phyloP scores from a whole-genome alignment of 1,140 invertebrate species.

The Drosophila ananassae region DNA sequence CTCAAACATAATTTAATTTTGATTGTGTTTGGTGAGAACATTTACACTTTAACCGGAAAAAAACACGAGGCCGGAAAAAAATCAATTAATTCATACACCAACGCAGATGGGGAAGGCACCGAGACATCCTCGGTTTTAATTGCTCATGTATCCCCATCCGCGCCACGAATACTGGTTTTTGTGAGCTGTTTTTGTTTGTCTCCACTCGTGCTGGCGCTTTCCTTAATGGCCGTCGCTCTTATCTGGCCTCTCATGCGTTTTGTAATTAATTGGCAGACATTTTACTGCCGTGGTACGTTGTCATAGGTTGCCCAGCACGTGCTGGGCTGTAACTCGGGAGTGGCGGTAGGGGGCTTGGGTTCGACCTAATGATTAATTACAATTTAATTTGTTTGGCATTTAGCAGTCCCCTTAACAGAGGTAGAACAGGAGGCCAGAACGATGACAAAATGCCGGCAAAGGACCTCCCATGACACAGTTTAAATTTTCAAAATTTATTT shows the following conservation, averaged over 20 bases:
- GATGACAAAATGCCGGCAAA: constrained; percentile 26
- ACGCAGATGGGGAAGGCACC: constrained; percentile 35
- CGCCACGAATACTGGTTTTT: constrained; percentile 15
- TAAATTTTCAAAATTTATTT: constrained; percentile 30
- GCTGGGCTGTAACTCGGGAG: constrained; percentile 14
- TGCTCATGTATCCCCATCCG: constrained; percentile 39
- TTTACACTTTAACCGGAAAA: constrained; percentile 3
- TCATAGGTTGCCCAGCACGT: constrained; percentile 73
- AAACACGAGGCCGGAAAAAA: constrained; percentile 8
- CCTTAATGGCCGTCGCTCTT: constrained; percentile 62
- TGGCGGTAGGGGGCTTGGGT: not conserved
- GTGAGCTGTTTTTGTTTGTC: constrained; percentile 13
- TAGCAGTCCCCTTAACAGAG: constrained; percentile 7
- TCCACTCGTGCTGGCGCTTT: constrained; percentile 40
- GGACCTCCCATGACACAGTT: constrained; percentile 11
- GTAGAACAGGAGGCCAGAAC: not conserved
- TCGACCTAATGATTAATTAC: constrained; percentile 77
- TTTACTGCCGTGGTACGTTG: constrained; percentile 61
- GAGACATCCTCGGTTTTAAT: constrained; percentile 48
- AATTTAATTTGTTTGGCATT: constrained; percentile 81
- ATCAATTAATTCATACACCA: constrained; percentile 40
- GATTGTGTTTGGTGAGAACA: constrained; percentile 4
- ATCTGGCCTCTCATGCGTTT: constrained; percentile 71
- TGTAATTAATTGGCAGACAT: constrained; percentile 77
- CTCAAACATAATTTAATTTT: constrained; percentile 30